phyloP scores from a whole-genome alignment of 2,888 invertebrate species.

The Dynastes hyllus region DNA sequence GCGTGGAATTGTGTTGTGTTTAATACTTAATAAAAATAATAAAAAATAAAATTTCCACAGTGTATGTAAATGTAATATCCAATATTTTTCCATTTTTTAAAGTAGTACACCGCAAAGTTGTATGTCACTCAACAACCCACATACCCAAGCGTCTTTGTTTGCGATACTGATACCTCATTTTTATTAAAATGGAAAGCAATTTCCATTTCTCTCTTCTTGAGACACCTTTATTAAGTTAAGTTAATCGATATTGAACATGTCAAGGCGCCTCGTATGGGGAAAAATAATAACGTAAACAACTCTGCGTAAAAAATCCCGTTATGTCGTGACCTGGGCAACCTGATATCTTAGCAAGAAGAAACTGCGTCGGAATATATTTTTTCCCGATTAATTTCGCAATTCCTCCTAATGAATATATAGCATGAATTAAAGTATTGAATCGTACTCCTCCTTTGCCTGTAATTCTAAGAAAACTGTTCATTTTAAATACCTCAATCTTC shows the following conservation, averaged over 20 bases:
- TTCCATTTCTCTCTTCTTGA: slow-evolving; percentile 3
- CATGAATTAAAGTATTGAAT: too few relatives aligned
- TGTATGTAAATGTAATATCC: not conserved
- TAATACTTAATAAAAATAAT: too few relatives aligned
- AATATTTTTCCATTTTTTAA: slow-evolving; percentile 20
- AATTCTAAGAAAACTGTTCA: too few relatives aligned
- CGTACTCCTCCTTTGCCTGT: too few relatives aligned
- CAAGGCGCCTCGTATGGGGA: not conserved
- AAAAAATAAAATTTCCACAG: too few relatives aligned
- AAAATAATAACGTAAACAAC: slow-evolving; percentile 8
- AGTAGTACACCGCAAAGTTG: not conserved
- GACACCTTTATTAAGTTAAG: slow-evolving; percentile 38
- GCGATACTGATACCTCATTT: not conserved
- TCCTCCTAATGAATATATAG: too few relatives aligned
- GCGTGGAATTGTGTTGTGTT: too few relatives aligned
- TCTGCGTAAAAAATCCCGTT: not conserved
- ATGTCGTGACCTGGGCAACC: not conserved
- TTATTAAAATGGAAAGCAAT: slow-evolving; percentile 35
- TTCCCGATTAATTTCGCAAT: too few relatives aligned
- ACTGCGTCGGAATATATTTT: too few relatives aligned
- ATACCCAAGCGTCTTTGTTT: not conserved
- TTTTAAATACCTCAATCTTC: too few relatives aligned
- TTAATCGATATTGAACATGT: slow-evolving; percentile 27
- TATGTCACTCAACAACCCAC: not conserved
- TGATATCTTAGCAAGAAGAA: not conserved